A percentile compares a stretch with the other conserved stretches of the same genome.
These are phyloP conservation scores for Muscidifurax raptorellus DNA, from an alignment of 1,140 invertebrate species.

Conservation along the genomic window DNA sequence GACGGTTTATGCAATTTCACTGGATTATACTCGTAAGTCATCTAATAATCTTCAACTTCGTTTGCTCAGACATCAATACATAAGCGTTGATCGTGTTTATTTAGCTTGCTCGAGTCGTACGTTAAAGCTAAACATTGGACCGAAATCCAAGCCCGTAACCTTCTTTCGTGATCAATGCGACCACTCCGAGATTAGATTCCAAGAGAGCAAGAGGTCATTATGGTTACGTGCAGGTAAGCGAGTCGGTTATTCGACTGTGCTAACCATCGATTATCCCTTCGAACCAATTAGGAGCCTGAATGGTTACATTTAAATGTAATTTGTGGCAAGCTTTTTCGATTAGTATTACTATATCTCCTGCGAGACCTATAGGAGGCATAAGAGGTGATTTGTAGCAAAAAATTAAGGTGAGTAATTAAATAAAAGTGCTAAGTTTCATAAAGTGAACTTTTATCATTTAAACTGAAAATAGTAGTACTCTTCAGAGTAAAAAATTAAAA, in stretches of 20 bases:
- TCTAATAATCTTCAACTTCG: too few species aligned
- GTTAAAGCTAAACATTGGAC: neutral
- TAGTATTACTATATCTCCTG: conserved; percentile 24
- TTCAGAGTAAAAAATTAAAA: too few species aligned
- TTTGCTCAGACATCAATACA: too few species aligned
- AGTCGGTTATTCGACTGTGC: conserved; percentile 59
- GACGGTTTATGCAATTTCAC: neutral
- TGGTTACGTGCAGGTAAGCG: conserved; percentile 60
- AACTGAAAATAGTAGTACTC: too few species aligned
- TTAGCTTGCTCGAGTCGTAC: neutral
- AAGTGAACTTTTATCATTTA: too few species aligned
- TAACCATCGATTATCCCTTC: conserved; percentile 58
- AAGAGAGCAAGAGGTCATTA: conserved; percentile 57
- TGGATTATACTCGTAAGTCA: too few species aligned
- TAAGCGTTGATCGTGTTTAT: neutral
- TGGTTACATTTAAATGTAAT: conserved; percentile 62
- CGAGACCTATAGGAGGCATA: too few species aligned
- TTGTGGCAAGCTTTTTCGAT: conserved; percentile 54
- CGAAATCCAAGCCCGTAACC: neutral
- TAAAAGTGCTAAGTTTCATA: too few species aligned
- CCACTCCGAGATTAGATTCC: conserved; percentile 57
- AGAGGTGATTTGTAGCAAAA: neutral
- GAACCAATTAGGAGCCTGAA: conserved; percentile 54
- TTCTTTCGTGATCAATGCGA: conserved; percentile 54
- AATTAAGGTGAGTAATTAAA: too few species aligned